Evolutionary conservation across 2,113 vertebrate genomes (phyloP), one percentile per base, ranked within the genome.

Genomic region (Chloropsis cyanopogon): DNA sequence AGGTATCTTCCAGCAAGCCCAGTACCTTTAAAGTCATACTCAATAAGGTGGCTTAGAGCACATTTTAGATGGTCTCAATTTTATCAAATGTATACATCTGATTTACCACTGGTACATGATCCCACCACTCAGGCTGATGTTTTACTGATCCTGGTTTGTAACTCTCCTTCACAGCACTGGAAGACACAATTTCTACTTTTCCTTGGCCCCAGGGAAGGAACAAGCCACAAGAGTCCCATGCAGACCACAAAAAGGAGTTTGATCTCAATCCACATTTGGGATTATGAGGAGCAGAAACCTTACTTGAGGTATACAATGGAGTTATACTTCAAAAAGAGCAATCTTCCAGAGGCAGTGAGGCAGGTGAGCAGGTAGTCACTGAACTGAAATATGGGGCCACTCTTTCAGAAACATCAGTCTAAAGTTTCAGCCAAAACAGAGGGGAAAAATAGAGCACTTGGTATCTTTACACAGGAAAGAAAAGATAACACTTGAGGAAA

Each of bases 121-220:
- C 31, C 12, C 70, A 88, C 6, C 12, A 39, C 26, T 57, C 37
- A 50, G n/a, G 42, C 8, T 76, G 8, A 16, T 60, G 20, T 6
- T 50, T 21, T 70, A 26, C 42, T 59, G 35, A 24, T 42, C 20
- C 17, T 49, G 4, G 2, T 50, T 92, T 82, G 4, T 65, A 69
- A 7, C 21, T 82, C 20, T 82, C 26, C 10, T 71, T 44, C 17
- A 29, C 0, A 0, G 3, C n/a, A 49, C 10, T 31, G 14, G n/a
- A 42, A 92, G 6, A 65, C 5, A 49, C 12, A n/a, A 31, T n/a
- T 92, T 52, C 31, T 56, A 4, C 10, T 66, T 83, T 60, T 59
- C 9, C 24, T 61, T 72, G 28, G 18, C 24, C 37, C 7, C 44
- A 65, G n/a, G 21, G 81, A 73, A 73, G n/a, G 12, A 57, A 10